phyloP scores from a whole-genome alignment of 2,888 invertebrate species.

The Pyrgus malvae region DNA sequence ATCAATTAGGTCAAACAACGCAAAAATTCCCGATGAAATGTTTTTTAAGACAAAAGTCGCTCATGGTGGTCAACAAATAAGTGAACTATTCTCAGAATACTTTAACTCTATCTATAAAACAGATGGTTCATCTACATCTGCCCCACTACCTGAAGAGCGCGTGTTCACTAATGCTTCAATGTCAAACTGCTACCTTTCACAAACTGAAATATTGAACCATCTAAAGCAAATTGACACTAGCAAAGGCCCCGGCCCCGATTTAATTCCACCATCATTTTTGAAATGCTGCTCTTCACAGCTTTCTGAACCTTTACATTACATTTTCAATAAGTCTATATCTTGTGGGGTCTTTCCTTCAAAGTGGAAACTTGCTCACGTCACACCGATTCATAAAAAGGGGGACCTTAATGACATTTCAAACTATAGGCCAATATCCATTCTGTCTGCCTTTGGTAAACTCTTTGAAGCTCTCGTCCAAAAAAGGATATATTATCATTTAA shows the following conservation, averaged over 20 bases:
- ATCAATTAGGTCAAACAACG: neutral
- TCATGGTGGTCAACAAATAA: neutral
- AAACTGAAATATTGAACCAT: neutral
- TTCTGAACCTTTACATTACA: constrained; percentile 80
- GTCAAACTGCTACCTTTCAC: neutral
- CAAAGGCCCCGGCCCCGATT: constrained; percentile 11
- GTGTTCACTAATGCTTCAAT: neutral
- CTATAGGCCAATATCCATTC: constrained; percentile 29
- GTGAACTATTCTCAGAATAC: constrained; percentile 1
- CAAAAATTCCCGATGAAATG: constrained; percentile 4
- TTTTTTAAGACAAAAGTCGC: neutral
- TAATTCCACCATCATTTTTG: neutral
- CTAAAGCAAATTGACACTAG: neutral
- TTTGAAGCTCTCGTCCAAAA: constrained; percentile 27
- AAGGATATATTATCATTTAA: constrained; percentile 14
- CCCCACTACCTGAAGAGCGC: neutral
- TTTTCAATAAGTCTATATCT: constrained; percentile 25
- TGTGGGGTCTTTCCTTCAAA: constrained; percentile 21
- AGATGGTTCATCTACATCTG: neutral
- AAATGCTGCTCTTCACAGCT: constrained; percentile 79
- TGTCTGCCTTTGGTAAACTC: constrained; percentile 22
- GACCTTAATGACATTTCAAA: constrained; percentile 11
- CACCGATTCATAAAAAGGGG: constrained; percentile 28
- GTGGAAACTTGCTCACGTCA: constrained; percentile 27
- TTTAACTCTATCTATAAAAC: neutral